Evolutionary conservation across 2,113 vertebrate species (phyloP).

Genomic region (Pollimyrus isidori): DNA sequence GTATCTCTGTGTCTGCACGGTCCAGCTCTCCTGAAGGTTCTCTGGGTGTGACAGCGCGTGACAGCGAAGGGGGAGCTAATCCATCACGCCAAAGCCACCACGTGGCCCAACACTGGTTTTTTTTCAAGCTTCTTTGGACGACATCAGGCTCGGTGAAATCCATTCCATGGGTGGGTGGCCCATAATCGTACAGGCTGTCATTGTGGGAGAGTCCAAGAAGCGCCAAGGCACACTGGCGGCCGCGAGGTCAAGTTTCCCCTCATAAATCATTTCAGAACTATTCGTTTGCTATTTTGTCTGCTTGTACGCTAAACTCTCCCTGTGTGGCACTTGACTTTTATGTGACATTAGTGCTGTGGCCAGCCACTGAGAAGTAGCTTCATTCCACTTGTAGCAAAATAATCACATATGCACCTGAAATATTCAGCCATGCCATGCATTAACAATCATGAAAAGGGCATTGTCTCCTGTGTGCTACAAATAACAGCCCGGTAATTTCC

Average conservation of each 20-base stretch:
- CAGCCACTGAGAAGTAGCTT: not conserved
- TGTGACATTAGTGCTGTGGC: not conserved
- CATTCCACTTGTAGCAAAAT: not conserved
- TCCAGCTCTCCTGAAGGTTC: not conserved
- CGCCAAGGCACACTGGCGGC: not conserved
- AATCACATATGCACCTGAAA: not conserved
- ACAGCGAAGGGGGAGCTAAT: not conserved
- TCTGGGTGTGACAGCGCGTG: not conserved
- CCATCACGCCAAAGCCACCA: not conserved
- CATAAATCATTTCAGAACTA: not conserved
- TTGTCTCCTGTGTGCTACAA: not conserved
- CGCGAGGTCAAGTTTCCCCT: not conserved
- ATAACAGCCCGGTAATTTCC: not conserved
- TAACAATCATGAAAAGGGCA: not conserved
- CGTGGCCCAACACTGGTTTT: not conserved
- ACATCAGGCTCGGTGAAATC: not conserved
- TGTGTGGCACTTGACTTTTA: not conserved
- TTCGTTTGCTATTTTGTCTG: not conserved
- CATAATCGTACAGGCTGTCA: not conserved
- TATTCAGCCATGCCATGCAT: not conserved
- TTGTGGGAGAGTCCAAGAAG: not conserved
- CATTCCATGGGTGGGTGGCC: not conserved
- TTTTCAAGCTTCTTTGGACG: not conserved
- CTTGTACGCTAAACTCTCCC: not conserved
- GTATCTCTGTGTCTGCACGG: constrained; percentile 8